Percentiles rank a stretch among this genome's conserved stretches.
phyloP scores from a whole-genome alignment of 1,140 invertebrate species.

The Zaprionus tsacasi region DNA sequence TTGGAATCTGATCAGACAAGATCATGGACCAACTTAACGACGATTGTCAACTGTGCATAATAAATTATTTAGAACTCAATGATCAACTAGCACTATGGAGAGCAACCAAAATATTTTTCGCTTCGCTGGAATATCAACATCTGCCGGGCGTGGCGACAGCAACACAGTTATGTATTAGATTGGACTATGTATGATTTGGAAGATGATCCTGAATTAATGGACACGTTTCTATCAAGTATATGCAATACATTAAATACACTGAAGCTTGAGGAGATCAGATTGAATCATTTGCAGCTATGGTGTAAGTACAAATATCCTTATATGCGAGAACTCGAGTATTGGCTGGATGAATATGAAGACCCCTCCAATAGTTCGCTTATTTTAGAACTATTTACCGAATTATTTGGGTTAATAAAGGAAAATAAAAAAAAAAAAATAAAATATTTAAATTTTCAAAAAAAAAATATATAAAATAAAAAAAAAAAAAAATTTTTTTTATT shows the following conservation, averaged over 20 bases:
- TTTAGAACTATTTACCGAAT: background rate
- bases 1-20: background rate
- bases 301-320: background rate
- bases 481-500: too few relatives aligned
- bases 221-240: constrained; percentile 8
- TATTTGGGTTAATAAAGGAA: too few relatives aligned
- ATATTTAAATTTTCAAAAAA: too few relatives aligned
- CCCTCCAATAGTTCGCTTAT: background rate
- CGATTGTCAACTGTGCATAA: background rate
- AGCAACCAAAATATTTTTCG: constrained; percentile 3
- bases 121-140: constrained; percentile 14
- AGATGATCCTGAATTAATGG: background rate
- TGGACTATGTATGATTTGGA: background rate
- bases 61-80: background rate
- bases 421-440: too few relatives aligned
- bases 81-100: constrained; percentile 3
- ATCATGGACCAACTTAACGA: constrained; percentile 12
- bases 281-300: background rate
- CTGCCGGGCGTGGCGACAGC: constrained; percentile 11
- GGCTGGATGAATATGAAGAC: constrained; percentile 1
- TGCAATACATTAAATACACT: constrained; percentile 1
- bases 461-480: too few relatives aligned
- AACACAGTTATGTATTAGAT: background rate
- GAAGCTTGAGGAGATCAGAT: background rate
- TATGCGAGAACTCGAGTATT: constrained; percentile 1